Evolutionary conservation across 2,797 vertebrate species (phyloP).

Genomic region (Sebastes baramenuke): DNA sequence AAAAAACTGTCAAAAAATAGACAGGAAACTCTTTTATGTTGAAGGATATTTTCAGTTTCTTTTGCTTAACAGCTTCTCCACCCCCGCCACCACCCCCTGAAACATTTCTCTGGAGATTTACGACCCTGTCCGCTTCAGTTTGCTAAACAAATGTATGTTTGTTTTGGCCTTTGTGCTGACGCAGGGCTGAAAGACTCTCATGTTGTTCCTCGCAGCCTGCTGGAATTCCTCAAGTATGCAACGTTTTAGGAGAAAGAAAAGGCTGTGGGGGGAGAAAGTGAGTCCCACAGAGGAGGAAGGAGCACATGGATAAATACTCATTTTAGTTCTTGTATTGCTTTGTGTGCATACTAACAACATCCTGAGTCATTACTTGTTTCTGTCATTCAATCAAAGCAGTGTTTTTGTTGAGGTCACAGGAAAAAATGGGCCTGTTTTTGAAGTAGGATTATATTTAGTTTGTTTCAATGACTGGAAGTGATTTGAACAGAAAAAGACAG

Average conservation of each 20-base stretch:
- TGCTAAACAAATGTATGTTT: slow-evolving; percentile 75
- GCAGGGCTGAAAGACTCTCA: slow-evolving; percentile 31
- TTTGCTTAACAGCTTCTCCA: slow-evolving; percentile 15
- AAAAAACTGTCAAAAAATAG: slow-evolving; percentile 2
- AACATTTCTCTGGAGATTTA: slow-evolving; percentile 60
- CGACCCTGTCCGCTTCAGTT: slow-evolving; percentile 47
- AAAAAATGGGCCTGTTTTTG: slow-evolving; percentile 14
- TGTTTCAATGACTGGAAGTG: slow-evolving; percentile 5
- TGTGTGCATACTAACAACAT: slow-evolving; percentile 12
- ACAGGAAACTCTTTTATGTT: neutral
- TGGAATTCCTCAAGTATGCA: slow-evolving; percentile 55
- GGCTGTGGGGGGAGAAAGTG: neutral
- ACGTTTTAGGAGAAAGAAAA: slow-evolving; percentile 30
- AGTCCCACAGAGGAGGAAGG: slow-evolving; percentile 24
- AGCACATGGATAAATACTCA: slow-evolving; percentile 29
- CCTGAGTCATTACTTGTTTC: slow-evolving; percentile 21
- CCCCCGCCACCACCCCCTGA: neutral
- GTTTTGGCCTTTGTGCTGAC: slow-evolving; percentile 71
- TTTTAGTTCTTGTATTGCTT: slow-evolving; percentile 8
- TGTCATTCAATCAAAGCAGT: slow-evolving; percentile 32
- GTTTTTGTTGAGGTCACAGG: slow-evolving; percentile 26
- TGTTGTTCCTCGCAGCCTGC: slow-evolving; percentile 48
- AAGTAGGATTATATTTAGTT: slow-evolving; percentile 22
- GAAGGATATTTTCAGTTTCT: slow-evolving; percentile 22
- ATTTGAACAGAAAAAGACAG: slow-evolving; percentile 30